Evolutionary conservation across 1,140 invertebrate species (phyloP), one percentile per base, ranked within the genome.

Genomic region (Leptonema lineaticorne): DNA sequence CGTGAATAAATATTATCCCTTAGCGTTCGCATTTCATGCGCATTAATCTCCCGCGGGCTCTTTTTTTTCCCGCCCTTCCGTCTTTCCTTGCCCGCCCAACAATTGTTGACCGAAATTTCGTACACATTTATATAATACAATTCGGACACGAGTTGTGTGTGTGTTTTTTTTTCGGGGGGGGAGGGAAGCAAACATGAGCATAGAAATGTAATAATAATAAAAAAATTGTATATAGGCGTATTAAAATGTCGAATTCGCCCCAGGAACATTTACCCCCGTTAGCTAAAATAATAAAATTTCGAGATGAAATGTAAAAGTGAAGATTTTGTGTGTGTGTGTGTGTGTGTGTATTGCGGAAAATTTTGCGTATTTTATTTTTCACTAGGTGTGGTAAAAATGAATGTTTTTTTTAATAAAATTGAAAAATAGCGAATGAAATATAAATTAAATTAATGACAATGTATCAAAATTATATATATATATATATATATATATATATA

Each of bases 1-100:
- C 45, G 59, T 45, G 59, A 62, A 62, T 62, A 62, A 62, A 62
- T 62, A 62, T 62, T 62, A 62, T 62, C 37, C 59, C 45, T 41
- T 62, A 45, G 59, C 27, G 27, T 62, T 62, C 59, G 22, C 37
- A 62, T 41, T 62, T 62, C 59, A 33, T 62, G 30, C 59, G 30
- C 33, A 62, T 62, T 62, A 62, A 62, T 62, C 59, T 62, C 59
- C 59, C 59, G 59, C 33, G 59, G 59, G 59, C 4, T 22, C 26
- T 62, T 62, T 62, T 62, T 45, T 29, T 27, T 58, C 16, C 22
- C 3, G 50, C 14, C 11, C 29, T 5, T 33, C 29, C 5, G 29
- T n/a, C n/a, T n/a, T n/a, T n/a, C n/a, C n/a, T n/a, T n/a, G n/a
- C n/a, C n/a, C n/a, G n/a, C n/a, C n/a, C n/a, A n/a, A 16, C 37